Evolutionary conservation across 2,888 invertebrate genomes (phyloP).

Genomic region (Gasteruption jaculator): DNA sequence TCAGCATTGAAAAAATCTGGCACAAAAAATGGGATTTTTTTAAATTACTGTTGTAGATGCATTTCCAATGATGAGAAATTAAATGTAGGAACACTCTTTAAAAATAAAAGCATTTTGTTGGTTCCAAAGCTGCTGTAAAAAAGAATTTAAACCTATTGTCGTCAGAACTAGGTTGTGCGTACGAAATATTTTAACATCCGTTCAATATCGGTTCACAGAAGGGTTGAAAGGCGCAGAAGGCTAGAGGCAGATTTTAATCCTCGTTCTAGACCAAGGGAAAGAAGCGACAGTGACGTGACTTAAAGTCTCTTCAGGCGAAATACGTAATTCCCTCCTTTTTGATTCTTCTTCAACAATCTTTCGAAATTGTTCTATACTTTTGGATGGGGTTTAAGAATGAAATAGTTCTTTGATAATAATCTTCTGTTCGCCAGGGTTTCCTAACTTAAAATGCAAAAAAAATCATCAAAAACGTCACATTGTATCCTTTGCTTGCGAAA

Average conservation of each 20-base stretch:
- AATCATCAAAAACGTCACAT: slow-evolving; percentile 29
- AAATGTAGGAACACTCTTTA: too few relatives aligned
- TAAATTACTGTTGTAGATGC: too few relatives aligned
- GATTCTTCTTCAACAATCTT: slow-evolving; percentile 36
- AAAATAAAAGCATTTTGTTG: too few relatives aligned
- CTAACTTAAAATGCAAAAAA: slow-evolving; percentile 30
- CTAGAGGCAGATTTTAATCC: slow-evolving; percentile 50
- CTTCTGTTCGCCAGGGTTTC: slow-evolving; percentile 39
- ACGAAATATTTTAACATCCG: slow-evolving; percentile 41
- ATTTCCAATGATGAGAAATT: too few relatives aligned
- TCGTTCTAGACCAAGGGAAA: slow-evolving; percentile 36
- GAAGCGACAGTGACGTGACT: slow-evolving; percentile 47
- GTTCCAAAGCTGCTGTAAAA: too few relatives aligned
- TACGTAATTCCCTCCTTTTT: slow-evolving; percentile 48
- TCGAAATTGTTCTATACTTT: too few relatives aligned
- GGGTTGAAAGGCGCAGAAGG: slow-evolving; percentile 17
- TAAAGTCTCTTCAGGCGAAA: slow-evolving; percentile 51
- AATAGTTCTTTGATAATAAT: slow-evolving; percentile 41
- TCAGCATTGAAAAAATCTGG: too few relatives aligned
- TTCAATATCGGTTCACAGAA: slow-evolving; percentile 37
- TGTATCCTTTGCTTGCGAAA: too few relatives aligned
- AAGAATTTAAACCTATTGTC: slow-evolving; percentile 22
- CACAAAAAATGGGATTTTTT: too few relatives aligned
- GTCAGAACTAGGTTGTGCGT: slow-evolving; percentile 23
- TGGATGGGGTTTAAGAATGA: too few relatives aligned